Percentiles rank a stretch among this genome's conserved stretches.
These are phyloP conservation scores for Ctenoplectra terminalis DNA, from an alignment of 1,140 invertebrate species.

Conservation along the genomic window DNA sequence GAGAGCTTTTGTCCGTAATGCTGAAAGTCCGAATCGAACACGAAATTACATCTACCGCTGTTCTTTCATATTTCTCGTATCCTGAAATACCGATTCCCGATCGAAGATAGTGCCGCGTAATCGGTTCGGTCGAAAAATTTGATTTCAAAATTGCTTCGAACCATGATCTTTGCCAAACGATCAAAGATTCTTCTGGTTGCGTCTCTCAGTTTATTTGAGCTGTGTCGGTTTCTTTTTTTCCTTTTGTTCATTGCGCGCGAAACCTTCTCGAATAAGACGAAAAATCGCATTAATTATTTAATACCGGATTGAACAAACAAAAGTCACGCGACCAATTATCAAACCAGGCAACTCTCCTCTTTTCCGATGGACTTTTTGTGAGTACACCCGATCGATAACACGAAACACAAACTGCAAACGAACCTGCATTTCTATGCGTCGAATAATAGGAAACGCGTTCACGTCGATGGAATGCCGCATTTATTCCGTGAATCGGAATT, in stretches of 20 bases:
- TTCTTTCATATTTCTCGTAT: conserved; percentile 21
- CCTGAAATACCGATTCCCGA: not conserved
- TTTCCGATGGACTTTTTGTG: not conserved
- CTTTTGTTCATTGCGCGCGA: not conserved
- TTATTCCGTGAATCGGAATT: conserved; percentile 1
- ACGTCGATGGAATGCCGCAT: conserved; percentile 2
- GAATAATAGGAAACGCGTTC: not conserved
- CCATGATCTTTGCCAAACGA: not conserved
- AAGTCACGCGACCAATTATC: not conserved
- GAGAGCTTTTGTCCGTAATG: conserved; percentile 57
- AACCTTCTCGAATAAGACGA: not conserved
- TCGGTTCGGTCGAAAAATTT: not conserved
- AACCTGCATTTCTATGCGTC: not conserved
- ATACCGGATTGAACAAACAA: not conserved
- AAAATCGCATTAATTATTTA: not conserved
- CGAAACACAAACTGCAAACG: not conserved
- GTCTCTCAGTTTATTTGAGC: not conserved
- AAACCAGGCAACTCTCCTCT: not conserved
- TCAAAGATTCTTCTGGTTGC: not conserved
- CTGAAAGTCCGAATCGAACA: conserved; percentile 27
- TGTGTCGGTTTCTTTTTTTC: not conserved
- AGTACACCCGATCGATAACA: not conserved
- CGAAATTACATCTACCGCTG: conserved; percentile 48
- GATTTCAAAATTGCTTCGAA: not conserved
- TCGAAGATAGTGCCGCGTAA: not conserved